Evolutionary conservation across 2,888 invertebrate species (phyloP).

Genomic region (Pseudococcus viburni): DNA sequence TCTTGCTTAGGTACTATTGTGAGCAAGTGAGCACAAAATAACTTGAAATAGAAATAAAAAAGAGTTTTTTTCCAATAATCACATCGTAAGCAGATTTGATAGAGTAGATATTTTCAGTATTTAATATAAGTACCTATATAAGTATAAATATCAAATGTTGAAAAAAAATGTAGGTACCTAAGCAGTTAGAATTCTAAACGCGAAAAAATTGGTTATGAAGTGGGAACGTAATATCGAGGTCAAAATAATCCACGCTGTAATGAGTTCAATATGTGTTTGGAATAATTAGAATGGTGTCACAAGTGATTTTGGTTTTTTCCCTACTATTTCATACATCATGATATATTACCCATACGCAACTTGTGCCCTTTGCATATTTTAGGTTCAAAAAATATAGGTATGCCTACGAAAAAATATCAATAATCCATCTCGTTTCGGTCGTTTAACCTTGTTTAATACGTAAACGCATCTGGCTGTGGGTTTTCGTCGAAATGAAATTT

Average conservation of each 20-base stretch:
- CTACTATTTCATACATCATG: not conserved
- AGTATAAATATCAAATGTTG: not conserved
- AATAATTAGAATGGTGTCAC: not conserved
- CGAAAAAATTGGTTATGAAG: not conserved
- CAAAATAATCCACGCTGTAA: not conserved
- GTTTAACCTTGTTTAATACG: not conserved
- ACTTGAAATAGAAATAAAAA: not conserved
- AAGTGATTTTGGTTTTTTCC: not conserved
- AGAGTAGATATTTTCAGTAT: not conserved
- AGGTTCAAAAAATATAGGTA: not conserved
- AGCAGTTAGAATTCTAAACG: not conserved
- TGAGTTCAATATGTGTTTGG: not conserved
- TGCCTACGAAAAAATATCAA: not conserved
- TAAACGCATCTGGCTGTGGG: not conserved
- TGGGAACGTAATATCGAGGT: not conserved
- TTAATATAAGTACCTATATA: not conserved
- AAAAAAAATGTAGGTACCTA: not conserved
- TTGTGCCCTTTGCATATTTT: not conserved
- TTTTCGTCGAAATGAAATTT: not conserved
- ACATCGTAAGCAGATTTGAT: not conserved
- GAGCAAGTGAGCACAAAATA: not conserved
- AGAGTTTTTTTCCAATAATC: not conserved
- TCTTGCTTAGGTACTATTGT: no score
- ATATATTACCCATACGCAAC: not conserved
- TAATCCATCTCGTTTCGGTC: not conserved